phyloP scores from a whole-genome alignment of 2,797 vertebrate genomes.

The Tapirus indicus region DNA sequence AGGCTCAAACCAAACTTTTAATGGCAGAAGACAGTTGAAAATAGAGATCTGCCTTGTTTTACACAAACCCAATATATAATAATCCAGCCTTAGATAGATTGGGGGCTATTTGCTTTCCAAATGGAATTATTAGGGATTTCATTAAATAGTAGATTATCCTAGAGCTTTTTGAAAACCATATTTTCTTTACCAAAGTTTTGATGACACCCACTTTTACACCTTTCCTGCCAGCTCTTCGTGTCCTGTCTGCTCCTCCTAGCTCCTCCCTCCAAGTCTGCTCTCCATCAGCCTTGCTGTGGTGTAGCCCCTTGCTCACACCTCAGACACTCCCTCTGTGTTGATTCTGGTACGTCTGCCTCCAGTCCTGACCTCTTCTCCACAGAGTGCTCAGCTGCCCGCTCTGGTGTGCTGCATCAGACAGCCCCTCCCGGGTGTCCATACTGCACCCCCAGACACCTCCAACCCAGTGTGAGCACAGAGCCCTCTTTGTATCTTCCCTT shows the following conservation, averaged over 20 bases:
- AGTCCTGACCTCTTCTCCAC: neutral
- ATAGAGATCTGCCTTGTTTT: neutral
- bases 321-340: neutral
- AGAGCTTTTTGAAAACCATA: neutral
- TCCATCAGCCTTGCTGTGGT: too few species aligned
- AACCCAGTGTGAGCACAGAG: neutral
- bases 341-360: neutral
- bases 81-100: conserved; percentile 17
- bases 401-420: neutral
- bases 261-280: too few species aligned
- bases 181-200: neutral
- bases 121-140: neutral
- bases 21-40: neutral
- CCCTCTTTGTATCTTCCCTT: neutral
- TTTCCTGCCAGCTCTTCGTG: neutral
- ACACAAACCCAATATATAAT: neutral
- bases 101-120: conserved; percentile 8
- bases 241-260: neutral
- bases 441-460: neutral
- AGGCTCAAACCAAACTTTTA: neutral
- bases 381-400: neutral
- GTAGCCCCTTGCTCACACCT: neutral
- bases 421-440: neutral
- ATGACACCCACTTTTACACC: too few species aligned
- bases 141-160: neutral